phyloP scores from a whole-genome alignment of 30 jellyfish, hydroid and myxozoan genomes.

The Aurelia coerulea region DNA sequence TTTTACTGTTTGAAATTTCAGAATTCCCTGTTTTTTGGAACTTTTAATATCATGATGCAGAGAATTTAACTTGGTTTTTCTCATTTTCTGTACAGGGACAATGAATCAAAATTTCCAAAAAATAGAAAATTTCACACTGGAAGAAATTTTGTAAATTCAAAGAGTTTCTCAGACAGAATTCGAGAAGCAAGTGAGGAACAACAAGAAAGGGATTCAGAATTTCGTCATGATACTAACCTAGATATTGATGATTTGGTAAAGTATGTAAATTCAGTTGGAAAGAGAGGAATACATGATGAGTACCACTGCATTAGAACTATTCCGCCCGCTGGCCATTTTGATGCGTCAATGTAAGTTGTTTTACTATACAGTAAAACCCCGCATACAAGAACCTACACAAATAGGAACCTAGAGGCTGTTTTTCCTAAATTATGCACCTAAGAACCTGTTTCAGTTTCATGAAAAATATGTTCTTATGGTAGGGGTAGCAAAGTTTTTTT shows the following conservation, averaged over 20 bases:
- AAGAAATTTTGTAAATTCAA: slow-evolving; percentile 9
- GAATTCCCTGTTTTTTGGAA: no score
- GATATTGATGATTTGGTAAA: slow-evolving; percentile 51
- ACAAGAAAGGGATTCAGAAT: slow-evolving; percentile 7
- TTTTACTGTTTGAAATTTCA: no score
- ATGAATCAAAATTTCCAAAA: slow-evolving; percentile 10
- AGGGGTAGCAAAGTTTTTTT: no score
- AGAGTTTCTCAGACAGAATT: slow-evolving; percentile 37
- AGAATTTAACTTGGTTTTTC: no score
- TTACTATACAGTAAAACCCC: background rate
- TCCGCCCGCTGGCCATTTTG: slow-evolving; percentile 81
- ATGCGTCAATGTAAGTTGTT: slow-evolving; percentile 52
- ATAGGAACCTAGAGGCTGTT: no score
- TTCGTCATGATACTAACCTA: slow-evolving; percentile 2
- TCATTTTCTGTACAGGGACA: slow-evolving; percentile 1
- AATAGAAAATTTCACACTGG: slow-evolving; percentile 4
- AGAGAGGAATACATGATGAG: slow-evolving; percentile 75
- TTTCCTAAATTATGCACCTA: no score
- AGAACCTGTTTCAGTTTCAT: no score
- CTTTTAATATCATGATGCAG: no score
- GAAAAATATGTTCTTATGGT: no score
- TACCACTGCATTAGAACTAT: slow-evolving; percentile 61
- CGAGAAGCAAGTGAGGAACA: slow-evolving; percentile 47
- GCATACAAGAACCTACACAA: no score
- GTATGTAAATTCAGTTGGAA: slow-evolving; percentile 65